phyloP scores from a whole-genome alignment of 1,140 invertebrate species.

The Drosophila orosa region DNA sequence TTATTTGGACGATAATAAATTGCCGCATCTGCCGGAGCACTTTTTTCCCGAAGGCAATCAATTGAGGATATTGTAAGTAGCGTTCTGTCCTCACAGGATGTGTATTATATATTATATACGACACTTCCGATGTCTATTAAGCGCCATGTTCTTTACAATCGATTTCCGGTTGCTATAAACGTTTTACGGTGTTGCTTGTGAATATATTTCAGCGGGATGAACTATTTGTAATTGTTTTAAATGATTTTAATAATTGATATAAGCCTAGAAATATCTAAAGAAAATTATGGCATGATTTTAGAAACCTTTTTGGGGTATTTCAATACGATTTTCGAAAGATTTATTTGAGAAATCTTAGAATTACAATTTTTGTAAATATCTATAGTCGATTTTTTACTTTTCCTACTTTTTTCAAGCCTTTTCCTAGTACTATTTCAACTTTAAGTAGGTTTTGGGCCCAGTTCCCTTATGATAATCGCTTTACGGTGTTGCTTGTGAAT shows the following conservation, averaged over 20 bases:
- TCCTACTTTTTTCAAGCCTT: too few relatives aligned
- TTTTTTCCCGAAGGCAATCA: constrained; percentile 80
- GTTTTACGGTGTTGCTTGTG: too few relatives aligned
- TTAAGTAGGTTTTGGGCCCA: too few relatives aligned
- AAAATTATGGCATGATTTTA: neutral
- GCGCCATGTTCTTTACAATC: constrained; percentile 19
- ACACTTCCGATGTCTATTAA: neutral
- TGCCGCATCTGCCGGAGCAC: constrained; percentile 68
- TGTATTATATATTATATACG: constrained; percentile 18
- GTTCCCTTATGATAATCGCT: too few relatives aligned
- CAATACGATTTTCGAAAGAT: neutral
- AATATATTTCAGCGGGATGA: neutral
- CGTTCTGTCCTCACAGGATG: neutral
- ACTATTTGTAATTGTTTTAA: neutral
- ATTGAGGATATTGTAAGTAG: constrained; percentile 83
- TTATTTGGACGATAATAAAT: constrained; percentile 84
- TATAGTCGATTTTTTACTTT: too few relatives aligned
- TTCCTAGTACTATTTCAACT: too few relatives aligned
- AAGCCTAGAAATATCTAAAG: neutral
- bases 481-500: neutral
- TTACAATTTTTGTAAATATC: too few relatives aligned
- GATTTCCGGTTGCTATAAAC: constrained; percentile 19
- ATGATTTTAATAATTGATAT: neutral
- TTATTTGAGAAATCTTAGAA: neutral
- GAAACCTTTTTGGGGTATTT: neutral